Percentiles rank a stretch among this genome's conserved stretches.
Evolutionary conservation across 2,113 vertebrate genomes (phyloP).

Genomic region (Acanthochromis polyacanthus): DNA sequence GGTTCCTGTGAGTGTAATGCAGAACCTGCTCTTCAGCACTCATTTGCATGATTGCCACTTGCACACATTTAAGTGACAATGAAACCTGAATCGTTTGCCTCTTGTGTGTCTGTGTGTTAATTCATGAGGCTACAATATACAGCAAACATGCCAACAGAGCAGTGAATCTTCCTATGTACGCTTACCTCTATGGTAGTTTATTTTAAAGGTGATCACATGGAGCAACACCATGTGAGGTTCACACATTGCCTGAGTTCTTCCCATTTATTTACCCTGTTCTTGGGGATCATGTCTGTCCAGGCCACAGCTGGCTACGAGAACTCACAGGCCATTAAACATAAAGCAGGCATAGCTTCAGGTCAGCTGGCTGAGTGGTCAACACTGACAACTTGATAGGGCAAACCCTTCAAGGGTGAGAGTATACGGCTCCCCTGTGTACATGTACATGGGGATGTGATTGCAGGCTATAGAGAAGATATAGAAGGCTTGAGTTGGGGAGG

Average conservation of each 20-base stretch:
- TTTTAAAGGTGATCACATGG: neutral
- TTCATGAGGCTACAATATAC: neutral
- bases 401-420: constrained; percentile 19
- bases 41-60: neutral
- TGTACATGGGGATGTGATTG: constrained; percentile 53
- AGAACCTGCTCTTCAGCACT: neutral
- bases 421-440: constrained; percentile 19
- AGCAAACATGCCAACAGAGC: neutral
- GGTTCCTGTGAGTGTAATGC: neutral
- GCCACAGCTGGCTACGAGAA: constrained; percentile 8
- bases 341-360: constrained; percentile 36
- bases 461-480: constrained; percentile 26
- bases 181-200: neutral
- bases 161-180: neutral
- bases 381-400: constrained; percentile 52
- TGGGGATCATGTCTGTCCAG: neutral
- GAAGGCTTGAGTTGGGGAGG: constrained; percentile 6
- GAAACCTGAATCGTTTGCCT: neutral
- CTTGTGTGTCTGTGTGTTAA: neutral
- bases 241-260: neutral
- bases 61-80: neutral
- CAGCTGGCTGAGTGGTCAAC: constrained; percentile 26
- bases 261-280: neutral
- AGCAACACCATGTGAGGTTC: neutral
- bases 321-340: constrained; percentile 24